phyloP scores from a whole-genome alignment of 2,888 invertebrate genomes.

The Melipona bicolor region DNA sequence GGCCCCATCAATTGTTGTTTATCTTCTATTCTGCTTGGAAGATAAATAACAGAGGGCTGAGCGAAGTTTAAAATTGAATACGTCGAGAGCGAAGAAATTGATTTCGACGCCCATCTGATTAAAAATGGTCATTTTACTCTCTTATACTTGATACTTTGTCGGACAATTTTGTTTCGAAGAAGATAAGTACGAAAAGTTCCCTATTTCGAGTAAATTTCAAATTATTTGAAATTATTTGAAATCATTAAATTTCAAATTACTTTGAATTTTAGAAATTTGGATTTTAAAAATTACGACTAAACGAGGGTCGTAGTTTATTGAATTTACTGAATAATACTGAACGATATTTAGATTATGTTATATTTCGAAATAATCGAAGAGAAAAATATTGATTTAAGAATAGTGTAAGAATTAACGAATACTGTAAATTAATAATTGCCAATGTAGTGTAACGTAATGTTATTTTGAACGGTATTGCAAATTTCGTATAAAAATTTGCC shows the following conservation, averaged over 20 bases:
- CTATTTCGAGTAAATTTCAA: neutral
- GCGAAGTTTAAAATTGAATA: too few relatives aligned
- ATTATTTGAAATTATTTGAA: neutral
- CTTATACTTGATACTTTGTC: neutral
- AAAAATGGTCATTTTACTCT: neutral
- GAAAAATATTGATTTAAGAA: neutral
- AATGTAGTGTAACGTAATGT: neutral
- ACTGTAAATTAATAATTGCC: neutral
- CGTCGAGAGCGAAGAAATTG: neutral
- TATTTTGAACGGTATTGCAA: neutral
- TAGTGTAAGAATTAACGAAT: neutral
- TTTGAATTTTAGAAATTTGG: neutral
- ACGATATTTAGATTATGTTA: neutral
- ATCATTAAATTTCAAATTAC: neutral
- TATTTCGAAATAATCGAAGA: neutral
- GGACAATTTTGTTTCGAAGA: neutral
- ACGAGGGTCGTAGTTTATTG: too few relatives aligned
- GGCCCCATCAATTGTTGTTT: slow-evolving; percentile 1
- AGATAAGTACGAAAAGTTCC: too few relatives aligned
- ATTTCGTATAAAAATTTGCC: neutral
- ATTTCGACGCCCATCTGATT: neutral
- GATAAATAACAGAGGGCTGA: neutral
- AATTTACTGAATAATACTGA: too few relatives aligned
- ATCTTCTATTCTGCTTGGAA: neutral
- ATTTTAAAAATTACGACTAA: too few relatives aligned